phyloP scores from a whole-genome alignment of 64 coral and sea anemone species.

The Exaiptasia diaphana region DNA sequence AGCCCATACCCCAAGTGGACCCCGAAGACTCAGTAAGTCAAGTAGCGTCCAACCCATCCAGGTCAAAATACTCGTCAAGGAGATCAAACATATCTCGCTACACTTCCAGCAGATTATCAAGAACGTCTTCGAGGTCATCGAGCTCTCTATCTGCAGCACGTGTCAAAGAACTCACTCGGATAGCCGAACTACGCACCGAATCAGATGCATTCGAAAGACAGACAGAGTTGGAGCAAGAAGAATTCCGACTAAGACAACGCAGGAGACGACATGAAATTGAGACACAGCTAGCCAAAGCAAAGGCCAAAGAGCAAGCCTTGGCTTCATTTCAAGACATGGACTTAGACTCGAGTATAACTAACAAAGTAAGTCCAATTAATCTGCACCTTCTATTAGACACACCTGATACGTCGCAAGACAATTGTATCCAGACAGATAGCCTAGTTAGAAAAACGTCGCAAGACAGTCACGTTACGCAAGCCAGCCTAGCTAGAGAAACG shows the following conservation, averaged over 20 bases:
- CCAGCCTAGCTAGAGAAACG: too few species aligned
- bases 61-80: not conserved
- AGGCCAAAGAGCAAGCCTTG: not conserved
- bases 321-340: not conserved
- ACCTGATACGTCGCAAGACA: too few species aligned
- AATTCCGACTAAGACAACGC: not conserved
- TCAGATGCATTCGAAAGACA: not conserved
- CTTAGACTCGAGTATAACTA: not conserved
- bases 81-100: not conserved
- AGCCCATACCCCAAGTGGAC: not conserved
- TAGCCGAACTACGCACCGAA: not conserved
- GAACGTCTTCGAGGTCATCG: not conserved
- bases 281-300: too few species aligned
- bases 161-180: not conserved
- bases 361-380: too few species aligned
- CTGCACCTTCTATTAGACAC: too few species aligned
- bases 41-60: not conserved
- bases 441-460: too few species aligned
- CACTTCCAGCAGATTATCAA: not conserved
- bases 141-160: not conserved
- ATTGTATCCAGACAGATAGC: too few species aligned
- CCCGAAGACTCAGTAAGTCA: not conserved
- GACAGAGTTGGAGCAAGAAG: not conserved
- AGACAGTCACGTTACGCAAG: too few species aligned
- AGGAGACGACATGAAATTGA: not conserved